Percentiles rank a stretch among this genome's conserved stretches.
Evolutionary conservation across 2,113 vertebrate species (phyloP).

Genomic region (Plotosus lineatus): DNA sequence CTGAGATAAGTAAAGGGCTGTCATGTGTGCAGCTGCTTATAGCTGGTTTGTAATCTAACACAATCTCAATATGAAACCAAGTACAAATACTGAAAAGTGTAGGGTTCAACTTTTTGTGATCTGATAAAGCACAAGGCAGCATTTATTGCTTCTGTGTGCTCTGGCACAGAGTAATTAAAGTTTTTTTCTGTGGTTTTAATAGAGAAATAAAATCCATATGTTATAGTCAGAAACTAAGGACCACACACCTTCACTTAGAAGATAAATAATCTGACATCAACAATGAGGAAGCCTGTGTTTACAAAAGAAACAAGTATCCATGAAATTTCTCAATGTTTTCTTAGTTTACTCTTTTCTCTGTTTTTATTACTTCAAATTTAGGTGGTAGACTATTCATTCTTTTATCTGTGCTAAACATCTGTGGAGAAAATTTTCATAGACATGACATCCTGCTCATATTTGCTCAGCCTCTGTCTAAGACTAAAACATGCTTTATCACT

Average conservation of each 20-base stretch:
- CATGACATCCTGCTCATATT: conserved; percentile 46
- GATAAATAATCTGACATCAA: not conserved
- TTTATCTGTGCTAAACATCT: not conserved
- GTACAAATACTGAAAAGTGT: not conserved
- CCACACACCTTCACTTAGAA: not conserved
- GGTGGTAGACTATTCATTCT: not conserved
- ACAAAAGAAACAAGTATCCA: not conserved
- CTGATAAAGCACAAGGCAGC: too few species aligned
- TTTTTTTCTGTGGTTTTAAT: not conserved
- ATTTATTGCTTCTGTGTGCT: not conserved
- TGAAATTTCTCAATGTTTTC: not conserved
- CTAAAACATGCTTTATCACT: conserved; percentile 28
- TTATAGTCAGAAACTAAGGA: not conserved
- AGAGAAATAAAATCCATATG: not conserved
- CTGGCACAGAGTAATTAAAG: not conserved
- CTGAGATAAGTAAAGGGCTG: not conserved
- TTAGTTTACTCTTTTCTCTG: not conserved
- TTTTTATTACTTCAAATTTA: not conserved
- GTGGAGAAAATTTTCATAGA: not conserved
- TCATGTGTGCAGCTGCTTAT: not conserved
- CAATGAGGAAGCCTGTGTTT: not conserved
- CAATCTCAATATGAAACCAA: conserved; percentile 19
- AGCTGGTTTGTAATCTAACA: not conserved
- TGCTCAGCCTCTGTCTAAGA: conserved; percentile 11
- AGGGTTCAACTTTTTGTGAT: not conserved